Evolutionary conservation across 1,140 invertebrate species (phyloP), one percentile per base, ranked within the genome.

Genomic region (Potamilus streckersoni): DNA sequence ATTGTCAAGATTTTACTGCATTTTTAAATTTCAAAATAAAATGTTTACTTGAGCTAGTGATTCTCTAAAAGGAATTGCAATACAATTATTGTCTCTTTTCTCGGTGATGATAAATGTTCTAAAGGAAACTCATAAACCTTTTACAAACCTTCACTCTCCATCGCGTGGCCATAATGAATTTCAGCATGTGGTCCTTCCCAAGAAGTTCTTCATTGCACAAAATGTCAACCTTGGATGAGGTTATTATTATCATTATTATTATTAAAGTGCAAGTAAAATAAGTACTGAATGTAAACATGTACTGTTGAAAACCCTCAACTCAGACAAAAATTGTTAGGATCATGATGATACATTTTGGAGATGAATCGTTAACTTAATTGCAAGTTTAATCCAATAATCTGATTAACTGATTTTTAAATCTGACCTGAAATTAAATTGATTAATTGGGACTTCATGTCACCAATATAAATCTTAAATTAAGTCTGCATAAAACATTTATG

Each of bases 101-200:
- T 67, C 31, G 3, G 19, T 67, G 27, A 67, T n/a, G 5, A 67
- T 38, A 23, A 38, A 67, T 38, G 27, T 23, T 15, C 65, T n/a
- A 38, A 19, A 67, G 3, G 6, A 17, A 19, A 67, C 31, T 67
- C 6, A 73, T 19, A 23, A 73, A 17, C 4, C 65, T 65, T 6
- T 31, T 62, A 73, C 68, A 62, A 64, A 91, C 96, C 83, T 96
- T 94, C 91, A 97, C 97, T 91, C 97, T 93, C 97, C 98, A 99
- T 84, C 97, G 92, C 59, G 98, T 99, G 19, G 99, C 96, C 86
- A 96, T 96, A 57, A 99, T 97, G 92, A 99, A 99, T 91, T 99
- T 99, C 71, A 99, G 92, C 58, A 97, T 99, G 89, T 99, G 98
- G 90, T 99, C 98, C 90, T 99, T 99, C 61, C 98, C 98, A 88